phyloP scores from a whole-genome alignment of 2,888 invertebrate genomes.

The Erynnis tages region DNA sequence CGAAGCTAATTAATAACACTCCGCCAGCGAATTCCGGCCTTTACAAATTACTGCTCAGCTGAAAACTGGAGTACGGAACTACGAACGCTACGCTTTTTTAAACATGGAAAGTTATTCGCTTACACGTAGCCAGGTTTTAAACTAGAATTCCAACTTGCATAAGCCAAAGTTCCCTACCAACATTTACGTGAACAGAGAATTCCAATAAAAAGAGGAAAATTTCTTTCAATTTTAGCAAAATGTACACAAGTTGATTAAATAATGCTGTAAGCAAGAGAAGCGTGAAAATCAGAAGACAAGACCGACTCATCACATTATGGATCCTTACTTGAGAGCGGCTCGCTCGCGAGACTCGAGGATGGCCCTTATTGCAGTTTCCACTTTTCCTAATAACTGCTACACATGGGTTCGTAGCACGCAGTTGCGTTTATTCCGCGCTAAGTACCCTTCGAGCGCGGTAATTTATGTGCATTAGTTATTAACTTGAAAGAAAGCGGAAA shows the following conservation, averaged over 20 bases:
- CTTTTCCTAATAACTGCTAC: slow-evolving; percentile 19
- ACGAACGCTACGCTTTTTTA: slow-evolving; percentile 8
- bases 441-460: slow-evolving; percentile 51
- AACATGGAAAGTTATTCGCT: slow-evolving; percentile 18
- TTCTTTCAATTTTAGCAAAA: background rate
- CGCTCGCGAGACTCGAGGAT: background rate
- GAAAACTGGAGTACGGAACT: slow-evolving; percentile 14
- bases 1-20: background rate
- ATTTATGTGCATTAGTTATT: slow-evolving; percentile 66
- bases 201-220: background rate
- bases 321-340: background rate
- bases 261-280: background rate
- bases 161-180: background rate
- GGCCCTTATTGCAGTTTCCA: slow-evolving; percentile 16
- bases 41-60: slow-evolving; percentile 17
- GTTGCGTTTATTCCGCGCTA: slow-evolving; percentile 61
- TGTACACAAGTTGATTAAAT: background rate
- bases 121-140: slow-evolving; percentile 5
- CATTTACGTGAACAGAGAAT: background rate
- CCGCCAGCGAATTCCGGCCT: background rate
- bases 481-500: slow-evolving; percentile 55
- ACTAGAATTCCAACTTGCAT: background rate
- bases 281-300: background rate
- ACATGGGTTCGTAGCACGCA: slow-evolving; percentile 41
- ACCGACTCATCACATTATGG: slow-evolving; percentile 15